Evolutionary conservation across 2,888 invertebrate species (phyloP).

Genomic region (Drosophila histrio): DNA sequence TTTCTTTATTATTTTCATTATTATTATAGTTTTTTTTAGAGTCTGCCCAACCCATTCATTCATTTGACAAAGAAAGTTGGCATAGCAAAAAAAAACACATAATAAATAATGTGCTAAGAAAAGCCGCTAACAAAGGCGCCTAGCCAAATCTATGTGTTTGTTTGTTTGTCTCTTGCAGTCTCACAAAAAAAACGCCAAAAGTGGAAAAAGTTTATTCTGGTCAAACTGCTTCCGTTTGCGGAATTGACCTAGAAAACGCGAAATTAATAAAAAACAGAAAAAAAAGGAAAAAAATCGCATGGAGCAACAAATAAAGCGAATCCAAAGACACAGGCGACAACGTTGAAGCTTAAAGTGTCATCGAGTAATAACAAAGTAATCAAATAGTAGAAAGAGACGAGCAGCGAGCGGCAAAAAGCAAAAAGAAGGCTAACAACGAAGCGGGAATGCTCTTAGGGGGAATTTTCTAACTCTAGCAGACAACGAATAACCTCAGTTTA

Average conservation of each 20-base stretch:
- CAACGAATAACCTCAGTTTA: too few relatives aligned
- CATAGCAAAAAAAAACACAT: slow-evolving; percentile 27
- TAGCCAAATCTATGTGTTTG: slow-evolving; percentile 40
- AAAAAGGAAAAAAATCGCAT: slow-evolving; percentile 51
- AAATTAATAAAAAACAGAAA: slow-evolving; percentile 56
- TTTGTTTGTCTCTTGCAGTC: slow-evolving; percentile 19
- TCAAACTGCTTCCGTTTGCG: slow-evolving; percentile 72
- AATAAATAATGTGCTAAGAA: slow-evolving; percentile 74
- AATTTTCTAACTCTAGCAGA: too few relatives aligned
- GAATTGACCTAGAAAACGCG: slow-evolving; percentile 72
- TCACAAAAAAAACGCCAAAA: slow-evolving; percentile 52
- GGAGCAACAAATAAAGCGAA: slow-evolving; percentile 39
- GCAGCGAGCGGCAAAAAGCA: not conserved
- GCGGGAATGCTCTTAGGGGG: too few relatives aligned
- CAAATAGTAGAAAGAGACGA: slow-evolving; percentile 19
- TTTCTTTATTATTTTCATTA: slow-evolving; percentile 41
- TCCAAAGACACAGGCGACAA: slow-evolving; percentile 34
- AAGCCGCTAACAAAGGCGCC: slow-evolving; percentile 66
- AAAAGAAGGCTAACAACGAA: not conserved
- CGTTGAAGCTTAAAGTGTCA: slow-evolving; percentile 62
- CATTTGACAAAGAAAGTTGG: slow-evolving; percentile 68
- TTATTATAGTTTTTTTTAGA: not conserved
- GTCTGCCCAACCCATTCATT: slow-evolving; percentile 26
- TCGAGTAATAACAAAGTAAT: slow-evolving; percentile 55
- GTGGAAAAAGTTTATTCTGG: slow-evolving; percentile 73